Evolutionary conservation across 30 jellyfish, hydroid and myxozoan genomes (phyloP).

Genomic region (Aurelia sp.): DNA sequence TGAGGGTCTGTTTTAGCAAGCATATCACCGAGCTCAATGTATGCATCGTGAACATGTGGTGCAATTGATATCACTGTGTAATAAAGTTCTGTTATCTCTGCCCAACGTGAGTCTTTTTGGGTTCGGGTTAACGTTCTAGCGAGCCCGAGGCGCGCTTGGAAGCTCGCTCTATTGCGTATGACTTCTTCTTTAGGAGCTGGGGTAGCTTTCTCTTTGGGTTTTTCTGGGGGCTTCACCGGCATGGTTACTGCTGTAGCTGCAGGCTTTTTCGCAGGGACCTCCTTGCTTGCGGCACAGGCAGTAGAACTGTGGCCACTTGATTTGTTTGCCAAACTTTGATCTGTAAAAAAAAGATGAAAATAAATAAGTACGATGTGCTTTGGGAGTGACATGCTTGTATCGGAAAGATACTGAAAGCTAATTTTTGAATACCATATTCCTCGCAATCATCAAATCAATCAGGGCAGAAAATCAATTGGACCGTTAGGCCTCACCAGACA

Average conservation of each 20-base stretch:
- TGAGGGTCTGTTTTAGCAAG: slow-evolving; percentile 60
- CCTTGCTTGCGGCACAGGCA: slow-evolving; percentile 8
- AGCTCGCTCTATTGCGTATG: slow-evolving; percentile 21
- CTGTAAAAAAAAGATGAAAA: too few species aligned
- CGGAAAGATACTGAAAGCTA: too few species aligned
- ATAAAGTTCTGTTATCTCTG: slow-evolving; percentile 50
- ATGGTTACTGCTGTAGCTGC: background rate
- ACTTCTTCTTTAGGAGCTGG: background rate
- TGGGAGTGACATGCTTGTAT: too few species aligned
- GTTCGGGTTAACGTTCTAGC: slow-evolving; percentile 74
- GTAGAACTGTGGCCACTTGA: background rate
- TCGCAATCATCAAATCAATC: too few species aligned
- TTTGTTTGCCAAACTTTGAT: too few species aligned
- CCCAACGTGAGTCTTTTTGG: slow-evolving; percentile 1
- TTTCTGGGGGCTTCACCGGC: slow-evolving; percentile 2
- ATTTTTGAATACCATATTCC: too few species aligned
- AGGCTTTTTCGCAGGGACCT: background rate
- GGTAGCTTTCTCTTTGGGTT: background rate
- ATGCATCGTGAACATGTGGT: slow-evolving; percentile 78
- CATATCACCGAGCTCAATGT: slow-evolving; percentile 79
- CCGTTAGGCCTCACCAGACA: too few species aligned
- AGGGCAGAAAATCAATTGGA: too few species aligned
- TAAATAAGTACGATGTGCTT: too few species aligned
- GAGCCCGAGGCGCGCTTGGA: slow-evolving; percentile 81
- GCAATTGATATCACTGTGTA: slow-evolving; percentile 67